A percentile compares a stretch with the other conserved stretches of the same genome.
phyloP scores from a whole-genome alignment of 2,888 invertebrate species.

The Amphipyra berbera region DNA sequence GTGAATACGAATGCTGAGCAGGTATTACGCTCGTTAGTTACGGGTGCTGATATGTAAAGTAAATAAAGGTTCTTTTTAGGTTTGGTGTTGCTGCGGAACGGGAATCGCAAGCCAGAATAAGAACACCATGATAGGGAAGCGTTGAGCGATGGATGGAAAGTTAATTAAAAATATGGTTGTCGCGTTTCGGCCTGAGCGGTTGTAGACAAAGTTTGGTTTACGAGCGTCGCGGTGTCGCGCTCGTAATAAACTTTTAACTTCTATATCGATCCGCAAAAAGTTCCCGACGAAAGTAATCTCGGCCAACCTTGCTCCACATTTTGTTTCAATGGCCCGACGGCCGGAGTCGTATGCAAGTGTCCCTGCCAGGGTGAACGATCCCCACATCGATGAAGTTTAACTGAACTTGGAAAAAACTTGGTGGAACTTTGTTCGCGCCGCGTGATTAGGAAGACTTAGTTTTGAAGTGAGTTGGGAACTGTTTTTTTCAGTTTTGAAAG shows the following conservation, averaged over 20 bases:
- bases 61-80: slow-evolving; percentile 81
- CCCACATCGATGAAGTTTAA: slow-evolving; percentile 88
- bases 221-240: slow-evolving; percentile 74
- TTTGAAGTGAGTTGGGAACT: slow-evolving; percentile 88
- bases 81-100: slow-evolving; percentile 35
- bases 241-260: slow-evolving; percentile 86
- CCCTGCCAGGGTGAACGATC: slow-evolving; percentile 88
- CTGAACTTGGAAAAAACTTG: slow-evolving; percentile 89
- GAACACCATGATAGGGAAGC: slow-evolving; percentile 12
- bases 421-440: slow-evolving; percentile 85
- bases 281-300: slow-evolving; percentile 87
- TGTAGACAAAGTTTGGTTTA: slow-evolving; percentile 71
- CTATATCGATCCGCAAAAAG: slow-evolving; percentile 87
- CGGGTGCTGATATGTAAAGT: slow-evolving; percentile 86
- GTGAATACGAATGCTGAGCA: slow-evolving; percentile 89
- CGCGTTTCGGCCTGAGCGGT: slow-evolving; percentile 45
- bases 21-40: slow-evolving; percentile 88
- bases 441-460: slow-evolving; percentile 90
- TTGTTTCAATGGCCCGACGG: slow-evolving; percentile 84
- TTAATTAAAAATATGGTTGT: slow-evolving; percentile 60
- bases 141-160: slow-evolving; percentile 20
- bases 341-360: slow-evolving; percentile 87
- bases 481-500: slow-evolving; percentile 89
- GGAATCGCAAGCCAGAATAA: slow-evolving; percentile 28
- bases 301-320: slow-evolving; percentile 89